Conservation (phyloP, 1,140 invertebrate species). For the Musca vetustissima region DNA sequence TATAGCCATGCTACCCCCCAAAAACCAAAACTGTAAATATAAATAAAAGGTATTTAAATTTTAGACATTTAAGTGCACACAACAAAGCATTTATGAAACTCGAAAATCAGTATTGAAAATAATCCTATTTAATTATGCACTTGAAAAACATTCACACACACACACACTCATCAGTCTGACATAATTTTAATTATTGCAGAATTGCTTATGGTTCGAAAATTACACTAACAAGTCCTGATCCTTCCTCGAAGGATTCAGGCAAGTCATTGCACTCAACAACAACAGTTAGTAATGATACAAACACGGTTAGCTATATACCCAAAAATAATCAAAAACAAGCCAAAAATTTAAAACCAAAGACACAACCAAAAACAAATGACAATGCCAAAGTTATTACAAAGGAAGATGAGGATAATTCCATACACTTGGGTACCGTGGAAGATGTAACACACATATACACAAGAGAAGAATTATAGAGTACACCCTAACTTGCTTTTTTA, state of each 20-base stretch:
- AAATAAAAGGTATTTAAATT: slow-evolving; percentile 18
- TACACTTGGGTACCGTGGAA: slow-evolving; percentile 49
- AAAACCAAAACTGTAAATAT: slow-evolving; percentile 22
- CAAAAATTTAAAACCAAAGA: slow-evolving; percentile 4
- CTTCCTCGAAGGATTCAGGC: slow-evolving; percentile 44
- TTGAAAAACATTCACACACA: not conserved
- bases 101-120: not conserved
- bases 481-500: too few species aligned
- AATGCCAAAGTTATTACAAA: not conserved
- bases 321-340: slow-evolving; percentile 29
- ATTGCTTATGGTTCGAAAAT: slow-evolving; percentile 52
- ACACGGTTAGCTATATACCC: slow-evolving; percentile 54
- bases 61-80: slow-evolving; percentile 24
- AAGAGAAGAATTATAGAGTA: slow-evolving; percentile 44
- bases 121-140: too few species aligned
- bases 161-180: not conserved
- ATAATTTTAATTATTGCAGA: slow-evolving; percentile 36
- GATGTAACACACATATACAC: slow-evolving; percentile 39
- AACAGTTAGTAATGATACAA: slow-evolving; percentile 50
- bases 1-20: too few species aligned
- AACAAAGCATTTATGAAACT: not conserved
- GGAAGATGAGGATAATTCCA: slow-evolving; percentile 26
- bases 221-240: slow-evolving; percentile 57
- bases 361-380: not conserved
- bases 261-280: slow-evolving; percentile 32